These are phyloP conservation scores for Eurois occulta DNA, from an alignment of 2,888 invertebrate species.

Conservation along the genomic window DNA sequence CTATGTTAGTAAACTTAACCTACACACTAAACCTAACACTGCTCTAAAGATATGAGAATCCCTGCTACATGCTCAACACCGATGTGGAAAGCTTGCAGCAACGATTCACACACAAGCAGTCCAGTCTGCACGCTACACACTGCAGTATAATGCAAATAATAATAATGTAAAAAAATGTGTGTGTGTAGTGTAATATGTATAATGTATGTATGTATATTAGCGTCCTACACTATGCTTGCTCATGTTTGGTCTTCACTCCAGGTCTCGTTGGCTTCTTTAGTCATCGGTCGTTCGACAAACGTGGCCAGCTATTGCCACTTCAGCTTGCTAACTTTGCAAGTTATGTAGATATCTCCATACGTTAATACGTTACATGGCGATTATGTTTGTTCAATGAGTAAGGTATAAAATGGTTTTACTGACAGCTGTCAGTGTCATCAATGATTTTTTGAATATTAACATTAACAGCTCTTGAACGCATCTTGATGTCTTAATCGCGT, in stretches of 20 bases:
- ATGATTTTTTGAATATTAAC: background rate
- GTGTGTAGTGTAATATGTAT: too few species aligned
- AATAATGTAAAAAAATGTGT: too few species aligned
- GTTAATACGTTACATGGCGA: background rate
- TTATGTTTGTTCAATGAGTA: background rate
- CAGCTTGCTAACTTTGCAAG: background rate
- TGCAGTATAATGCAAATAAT: too few species aligned
- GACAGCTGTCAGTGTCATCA: background rate
- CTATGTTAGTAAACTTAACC: too few species aligned
- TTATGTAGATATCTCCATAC: background rate
- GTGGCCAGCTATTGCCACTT: too few species aligned
- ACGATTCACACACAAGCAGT: too few species aligned
- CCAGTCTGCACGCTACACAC: too few species aligned
- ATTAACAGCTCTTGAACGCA: background rate
- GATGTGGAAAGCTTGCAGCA: too few species aligned
- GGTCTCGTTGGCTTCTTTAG: background rate
- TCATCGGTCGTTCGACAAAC: background rate
- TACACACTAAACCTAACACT: too few species aligned
- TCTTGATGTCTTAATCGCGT: background rate
- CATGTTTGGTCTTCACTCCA: background rate
- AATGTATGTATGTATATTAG: too few species aligned
- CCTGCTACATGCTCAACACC: too few species aligned
- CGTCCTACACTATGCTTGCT: background rate
- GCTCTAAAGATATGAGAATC: too few species aligned
- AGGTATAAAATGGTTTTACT: background rate